A percentile compares a stretch with the other conserved stretches of the same genome.
Conservation (phyloP, 2,797 vertebrate species). For the Antrozous pallidus region DNA sequence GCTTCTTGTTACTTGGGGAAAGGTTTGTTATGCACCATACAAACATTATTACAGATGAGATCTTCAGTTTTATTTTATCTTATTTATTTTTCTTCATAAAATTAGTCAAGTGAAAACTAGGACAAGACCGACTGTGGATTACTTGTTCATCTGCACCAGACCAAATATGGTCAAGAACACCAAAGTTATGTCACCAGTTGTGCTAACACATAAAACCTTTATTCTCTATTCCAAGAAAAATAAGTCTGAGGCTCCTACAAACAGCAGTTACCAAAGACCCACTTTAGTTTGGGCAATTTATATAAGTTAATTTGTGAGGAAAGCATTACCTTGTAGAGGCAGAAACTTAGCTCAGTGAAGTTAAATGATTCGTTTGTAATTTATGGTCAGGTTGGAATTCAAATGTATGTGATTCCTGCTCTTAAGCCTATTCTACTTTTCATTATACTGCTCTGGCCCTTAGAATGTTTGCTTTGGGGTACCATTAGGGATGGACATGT, state of each 20-base stretch:
- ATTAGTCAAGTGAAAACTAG: constrained; percentile 54
- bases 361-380: background rate
- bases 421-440: background rate
- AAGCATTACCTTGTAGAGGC: background rate
- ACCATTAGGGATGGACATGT: background rate
- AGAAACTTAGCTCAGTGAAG: background rate
- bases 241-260: background rate
- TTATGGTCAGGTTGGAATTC: background rate
- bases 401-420: background rate
- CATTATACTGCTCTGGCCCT: background rate
- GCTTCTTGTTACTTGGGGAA: constrained; percentile 61
- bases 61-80: constrained; percentile 8
- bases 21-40: constrained; percentile 56
- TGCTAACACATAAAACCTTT: constrained; percentile 54
- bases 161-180: constrained; percentile 40
- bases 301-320: constrained; percentile 18
- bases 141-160: constrained; percentile 10
- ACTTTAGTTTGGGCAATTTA: constrained; percentile 26
- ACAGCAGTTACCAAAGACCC: background rate
- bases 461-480: background rate
- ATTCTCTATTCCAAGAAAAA: constrained; percentile 68
- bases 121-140: background rate
- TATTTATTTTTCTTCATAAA: constrained; percentile 71
- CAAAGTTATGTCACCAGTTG: constrained; percentile 30
- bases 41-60: constrained; percentile 76